Conservation (phyloP, 2,113 vertebrate species). For the Eonycteris spelaea region DNA sequence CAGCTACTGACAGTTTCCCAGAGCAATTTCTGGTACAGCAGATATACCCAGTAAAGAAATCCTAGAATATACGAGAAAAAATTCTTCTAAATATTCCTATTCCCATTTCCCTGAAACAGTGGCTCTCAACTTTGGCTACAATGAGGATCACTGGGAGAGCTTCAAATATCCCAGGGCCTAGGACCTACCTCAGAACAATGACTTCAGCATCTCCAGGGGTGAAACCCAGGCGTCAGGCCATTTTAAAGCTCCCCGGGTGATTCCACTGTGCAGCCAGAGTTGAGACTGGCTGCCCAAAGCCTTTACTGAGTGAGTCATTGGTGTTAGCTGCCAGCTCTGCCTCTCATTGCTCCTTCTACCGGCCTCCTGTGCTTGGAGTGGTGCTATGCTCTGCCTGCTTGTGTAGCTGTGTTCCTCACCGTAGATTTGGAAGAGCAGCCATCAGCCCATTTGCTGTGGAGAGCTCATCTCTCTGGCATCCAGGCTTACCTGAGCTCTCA, state of each 20-base stretch:
- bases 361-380: not conserved
- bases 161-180: not conserved
- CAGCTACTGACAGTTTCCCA: not conserved
- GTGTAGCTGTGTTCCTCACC: not conserved
- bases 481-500: not conserved
- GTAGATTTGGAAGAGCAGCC: not conserved
- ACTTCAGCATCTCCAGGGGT: not conserved
- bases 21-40: not conserved
- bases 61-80: not conserved
- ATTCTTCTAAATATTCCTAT: not conserved
- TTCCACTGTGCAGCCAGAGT: not conserved
- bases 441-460: not conserved
- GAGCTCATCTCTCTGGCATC: not conserved
- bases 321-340: not conserved
- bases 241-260: not conserved
- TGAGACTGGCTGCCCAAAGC: not conserved
- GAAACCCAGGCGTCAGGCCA: not conserved
- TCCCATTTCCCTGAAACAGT: not conserved
- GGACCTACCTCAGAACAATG: not conserved
- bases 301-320: not conserved
- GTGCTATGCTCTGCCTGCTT: accelerated
- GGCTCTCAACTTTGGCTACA: not conserved
- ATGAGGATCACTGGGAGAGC: not conserved
- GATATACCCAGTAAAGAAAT: not conserved
- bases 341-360: not conserved